Evolutionary conservation across 2,797 vertebrate species (phyloP).

Genomic region (Chaetodon trifasciatus): DNA sequence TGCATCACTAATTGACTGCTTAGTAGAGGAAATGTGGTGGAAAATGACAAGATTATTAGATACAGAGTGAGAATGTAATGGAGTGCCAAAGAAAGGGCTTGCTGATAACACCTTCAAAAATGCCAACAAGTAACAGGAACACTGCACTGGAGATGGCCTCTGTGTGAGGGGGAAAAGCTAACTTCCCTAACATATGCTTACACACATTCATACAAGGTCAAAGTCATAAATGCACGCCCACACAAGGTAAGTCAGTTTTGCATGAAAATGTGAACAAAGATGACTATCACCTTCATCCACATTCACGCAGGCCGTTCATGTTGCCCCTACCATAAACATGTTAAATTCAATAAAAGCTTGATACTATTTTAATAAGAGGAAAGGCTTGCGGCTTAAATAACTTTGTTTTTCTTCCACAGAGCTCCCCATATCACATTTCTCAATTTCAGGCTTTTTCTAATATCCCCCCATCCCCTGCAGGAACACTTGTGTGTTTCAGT

Average conservation of each 20-base stretch:
- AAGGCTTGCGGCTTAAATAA: conserved; percentile 84
- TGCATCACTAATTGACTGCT: conserved; percentile 85
- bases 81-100: conserved; percentile 73
- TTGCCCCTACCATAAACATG: conserved; percentile 82
- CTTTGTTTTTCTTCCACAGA: conserved; percentile 84
- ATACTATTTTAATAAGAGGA: conserved; percentile 87
- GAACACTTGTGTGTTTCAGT: conserved; percentile 80
- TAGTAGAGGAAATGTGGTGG: conserved; percentile 83
- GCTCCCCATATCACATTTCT: conserved; percentile 84
- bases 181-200: conserved; percentile 25
- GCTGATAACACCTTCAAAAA: conserved; percentile 75
- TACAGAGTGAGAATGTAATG: conserved; percentile 79
- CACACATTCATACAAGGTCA: conserved; percentile 30
- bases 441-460: conserved; percentile 83
- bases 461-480: conserved; percentile 82
- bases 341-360: conserved; percentile 87
- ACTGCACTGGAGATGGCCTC: conserved; percentile 13
- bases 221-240: conserved; percentile 46
- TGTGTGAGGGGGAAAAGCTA: not conserved
- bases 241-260: conserved; percentile 54
- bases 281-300: conserved; percentile 61
- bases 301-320: conserved; percentile 61
- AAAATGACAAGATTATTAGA: conserved; percentile 86
- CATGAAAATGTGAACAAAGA: conserved; percentile 66
- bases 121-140: conserved; percentile 61